Evolutionary conservation across 2,888 invertebrate genomes (phyloP), one percentile per base, ranked within the genome.

Genomic region (Tetranychus truncatus): DNA sequence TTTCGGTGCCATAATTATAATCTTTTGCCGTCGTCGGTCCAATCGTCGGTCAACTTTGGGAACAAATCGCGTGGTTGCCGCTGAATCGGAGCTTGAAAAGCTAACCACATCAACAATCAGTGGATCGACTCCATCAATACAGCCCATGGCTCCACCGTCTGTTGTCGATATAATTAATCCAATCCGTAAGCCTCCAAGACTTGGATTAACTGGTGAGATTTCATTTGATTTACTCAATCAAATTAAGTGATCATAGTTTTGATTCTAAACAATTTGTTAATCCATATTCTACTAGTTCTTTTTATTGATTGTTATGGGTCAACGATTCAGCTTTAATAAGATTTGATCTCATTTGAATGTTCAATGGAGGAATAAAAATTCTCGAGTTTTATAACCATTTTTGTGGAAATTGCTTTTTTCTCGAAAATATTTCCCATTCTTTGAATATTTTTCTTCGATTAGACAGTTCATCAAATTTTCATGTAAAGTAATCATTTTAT

Each of bases 151-250:
- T 44, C 65, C 74, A 45, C 55, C 65, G 8, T 24, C 71, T 3
- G 46, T 74, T 4, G 21, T 73, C 4, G 45, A 67, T 21, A 72
- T 69, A 18, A 71, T 76, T 15, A 76, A 76, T 71, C 76, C 76
- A 9, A 71, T 76, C 44, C 76, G 72, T 46, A 76, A 76, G 71
- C 76, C 76, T 24, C 76, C 76, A n/a, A 72, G 76, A 71, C 34
- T 74, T 3, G 46, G 24, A 2, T 34, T 46, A n/a, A 72, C 72
- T 11, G 21, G 69, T 20, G 15, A 55, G 55, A 55, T 55, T 46
- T 34, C 1, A 34, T 34, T 34, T 5, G 5, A 3, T 34, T 15
- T 15, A 55, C 9, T 3, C 24, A 5, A 34, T 34, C 34, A 1
- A 34, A 34, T 34, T 3, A 34, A 34, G 34, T 34, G 34, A 34